Evolutionary conservation across 2,797 vertebrate species (phyloP).

Genomic region (Octomys mimax): DNA sequence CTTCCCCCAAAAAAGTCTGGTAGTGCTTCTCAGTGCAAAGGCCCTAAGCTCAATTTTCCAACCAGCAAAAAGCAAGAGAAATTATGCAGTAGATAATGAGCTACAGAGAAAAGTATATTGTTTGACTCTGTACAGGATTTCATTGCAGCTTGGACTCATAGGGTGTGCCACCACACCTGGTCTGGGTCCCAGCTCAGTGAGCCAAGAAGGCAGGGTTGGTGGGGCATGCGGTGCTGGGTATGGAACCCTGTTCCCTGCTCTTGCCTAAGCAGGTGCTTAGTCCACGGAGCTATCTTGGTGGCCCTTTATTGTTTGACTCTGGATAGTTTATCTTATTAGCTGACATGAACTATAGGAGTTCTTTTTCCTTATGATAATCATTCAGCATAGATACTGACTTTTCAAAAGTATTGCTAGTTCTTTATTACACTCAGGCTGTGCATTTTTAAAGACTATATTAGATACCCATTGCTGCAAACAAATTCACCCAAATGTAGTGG

Average conservation of each 20-base stretch:
- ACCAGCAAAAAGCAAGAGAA: not conserved
- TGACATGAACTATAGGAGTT: not conserved
- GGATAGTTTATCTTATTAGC: not conserved
- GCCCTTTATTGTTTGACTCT: too few relatives aligned
- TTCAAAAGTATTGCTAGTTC: not conserved
- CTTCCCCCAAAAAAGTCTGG: not conserved
- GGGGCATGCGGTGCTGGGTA: too few relatives aligned
- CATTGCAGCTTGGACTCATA: too few relatives aligned
- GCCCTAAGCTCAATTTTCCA: not conserved
- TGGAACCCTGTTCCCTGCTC: too few relatives aligned
- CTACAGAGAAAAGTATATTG: not conserved
- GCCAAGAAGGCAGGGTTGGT: too few relatives aligned
- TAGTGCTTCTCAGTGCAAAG: not conserved
- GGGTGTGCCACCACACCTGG: too few relatives aligned
- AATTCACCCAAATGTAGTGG: not conserved
- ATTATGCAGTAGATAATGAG: not conserved
- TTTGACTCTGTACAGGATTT: too few relatives aligned
- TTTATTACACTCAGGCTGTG: not conserved
- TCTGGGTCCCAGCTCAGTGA: too few relatives aligned
- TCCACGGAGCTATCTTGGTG: too few relatives aligned
- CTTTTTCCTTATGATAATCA: not conserved
- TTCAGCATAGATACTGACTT: not conserved
- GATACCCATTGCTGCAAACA: not conserved
- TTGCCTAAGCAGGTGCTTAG: too few relatives aligned
- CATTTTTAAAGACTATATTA: slow-evolving; percentile 21